Percentiles rank a stretch among this genome's conserved stretches.
phyloP scores from a whole-genome alignment of 2,797 vertebrate species.

The Sebastes umbrosus region DNA sequence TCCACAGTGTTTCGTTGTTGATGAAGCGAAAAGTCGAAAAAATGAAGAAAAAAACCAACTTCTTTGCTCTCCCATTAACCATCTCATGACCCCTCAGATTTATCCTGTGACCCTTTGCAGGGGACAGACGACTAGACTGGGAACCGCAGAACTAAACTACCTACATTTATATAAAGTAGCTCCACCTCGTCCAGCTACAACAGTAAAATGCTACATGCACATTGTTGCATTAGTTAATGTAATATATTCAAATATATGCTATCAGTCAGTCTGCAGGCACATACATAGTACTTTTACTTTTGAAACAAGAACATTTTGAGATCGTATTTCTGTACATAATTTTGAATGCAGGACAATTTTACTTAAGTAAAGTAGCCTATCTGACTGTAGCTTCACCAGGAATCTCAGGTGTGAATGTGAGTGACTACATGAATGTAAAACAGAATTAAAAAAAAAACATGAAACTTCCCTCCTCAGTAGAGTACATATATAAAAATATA shows the following conservation, averaged over 20 bases:
- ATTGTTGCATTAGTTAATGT: not conserved
- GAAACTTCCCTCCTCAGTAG: not conserved
- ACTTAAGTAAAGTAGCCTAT: not conserved
- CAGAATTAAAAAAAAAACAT: not conserved
- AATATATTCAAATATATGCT: not conserved
- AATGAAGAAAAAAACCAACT: too few relatives aligned
- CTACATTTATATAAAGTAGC: not conserved
- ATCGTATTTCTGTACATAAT: not conserved
- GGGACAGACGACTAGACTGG: not conserved
- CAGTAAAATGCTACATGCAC: not conserved
- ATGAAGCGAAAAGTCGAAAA: not conserved
- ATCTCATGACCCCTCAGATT: not conserved
- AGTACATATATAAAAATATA: not conserved
- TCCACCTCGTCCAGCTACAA: not conserved
- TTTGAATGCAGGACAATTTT: not conserved
- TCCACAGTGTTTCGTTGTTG: not conserved
- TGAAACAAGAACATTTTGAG: not conserved
- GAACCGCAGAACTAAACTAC: not conserved
- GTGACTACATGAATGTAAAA: not conserved
- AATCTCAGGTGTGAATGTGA: not conserved
- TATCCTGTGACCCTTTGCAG: not conserved
- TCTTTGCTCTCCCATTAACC: not conserved
- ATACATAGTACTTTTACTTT: not conserved
- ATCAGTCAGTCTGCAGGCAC: not conserved
- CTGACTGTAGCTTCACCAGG: not conserved